phyloP scores from a whole-genome alignment of 2,113 vertebrate species.

The Aix galericulata region DNA sequence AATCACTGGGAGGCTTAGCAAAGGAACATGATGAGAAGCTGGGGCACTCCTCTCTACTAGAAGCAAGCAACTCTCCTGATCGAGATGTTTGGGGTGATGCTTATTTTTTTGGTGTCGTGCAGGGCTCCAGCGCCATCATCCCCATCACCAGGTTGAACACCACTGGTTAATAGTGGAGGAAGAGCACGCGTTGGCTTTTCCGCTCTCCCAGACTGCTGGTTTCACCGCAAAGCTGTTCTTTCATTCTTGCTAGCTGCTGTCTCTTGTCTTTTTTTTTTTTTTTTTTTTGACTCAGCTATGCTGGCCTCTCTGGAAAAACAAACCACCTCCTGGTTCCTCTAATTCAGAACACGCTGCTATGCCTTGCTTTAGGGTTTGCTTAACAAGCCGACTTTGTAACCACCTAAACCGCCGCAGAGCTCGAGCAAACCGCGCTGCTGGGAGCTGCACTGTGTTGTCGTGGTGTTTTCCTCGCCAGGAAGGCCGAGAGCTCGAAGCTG shows the following conservation, averaged over 20 bases:
- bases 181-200: background rate
- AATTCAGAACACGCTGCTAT: rapidly evolving
- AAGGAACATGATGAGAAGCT: background rate
- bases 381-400: background rate
- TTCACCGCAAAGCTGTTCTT: background rate
- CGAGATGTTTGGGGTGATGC: rapidly evolving
- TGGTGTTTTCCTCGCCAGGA: background rate
- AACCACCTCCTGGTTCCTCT: background rate
- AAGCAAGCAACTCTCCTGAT: background rate
- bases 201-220: rapidly evolving
- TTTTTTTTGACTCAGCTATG: background rate
- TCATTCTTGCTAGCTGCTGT: background rate
- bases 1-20: background rate
- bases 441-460: rapidly evolving
- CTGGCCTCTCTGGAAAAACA: background rate
- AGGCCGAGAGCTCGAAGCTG: background rate
- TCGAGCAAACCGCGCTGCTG: background rate
- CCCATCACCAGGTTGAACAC: background rate
- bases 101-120: background rate
- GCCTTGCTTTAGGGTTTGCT: background rate
- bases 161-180: rapidly evolving
- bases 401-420: background rate
- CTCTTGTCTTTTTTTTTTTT: background rate
- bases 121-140: background rate
- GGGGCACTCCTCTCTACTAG: background rate